These are phyloP conservation scores for Tenthredo amoena DNA, from an alignment of 2,888 invertebrate species.

Conservation along the genomic window DNA sequence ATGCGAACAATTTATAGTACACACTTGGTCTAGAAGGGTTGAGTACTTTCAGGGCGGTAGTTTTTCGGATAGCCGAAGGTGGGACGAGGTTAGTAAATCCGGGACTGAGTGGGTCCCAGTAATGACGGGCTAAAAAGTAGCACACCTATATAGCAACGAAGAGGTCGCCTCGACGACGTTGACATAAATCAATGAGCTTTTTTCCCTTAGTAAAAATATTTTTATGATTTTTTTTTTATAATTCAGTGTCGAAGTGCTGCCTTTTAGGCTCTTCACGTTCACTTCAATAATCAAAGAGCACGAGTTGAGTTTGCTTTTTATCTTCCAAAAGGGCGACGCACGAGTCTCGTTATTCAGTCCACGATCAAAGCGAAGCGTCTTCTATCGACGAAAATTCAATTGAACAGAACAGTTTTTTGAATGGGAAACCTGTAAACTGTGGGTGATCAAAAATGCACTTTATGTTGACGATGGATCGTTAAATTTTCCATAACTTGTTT, in stretches of 20 bases:
- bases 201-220: neutral
- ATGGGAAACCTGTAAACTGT: neutral
- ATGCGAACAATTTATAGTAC: neutral
- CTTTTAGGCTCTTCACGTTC: neutral
- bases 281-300: conserved; percentile 19
- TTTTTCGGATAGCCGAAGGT: neutral
- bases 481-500: neutral
- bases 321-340: neutral
- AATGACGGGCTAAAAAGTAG: neutral
- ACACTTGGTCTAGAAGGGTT: neutral
- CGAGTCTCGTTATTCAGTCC: conserved; percentile 15
- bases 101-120: neutral
- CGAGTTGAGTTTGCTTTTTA: neutral
- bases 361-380: conserved; percentile 1
- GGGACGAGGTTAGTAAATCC: neutral
- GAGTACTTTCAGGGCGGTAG: neutral
- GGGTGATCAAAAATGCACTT: neutral
- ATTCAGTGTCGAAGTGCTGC: neutral
- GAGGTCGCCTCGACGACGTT: neutral
- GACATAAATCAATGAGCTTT: neutral
- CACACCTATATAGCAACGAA: neutral
- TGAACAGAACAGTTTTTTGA: neutral
- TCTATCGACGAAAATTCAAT: neutral
- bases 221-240: neutral
- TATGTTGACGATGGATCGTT: neutral